Percentiles rank a stretch among this genome's conserved stretches.
Evolutionary conservation across 92 coral and sea anemone species (phyloP).

Genomic region (Phenganax subtilis): DNA sequence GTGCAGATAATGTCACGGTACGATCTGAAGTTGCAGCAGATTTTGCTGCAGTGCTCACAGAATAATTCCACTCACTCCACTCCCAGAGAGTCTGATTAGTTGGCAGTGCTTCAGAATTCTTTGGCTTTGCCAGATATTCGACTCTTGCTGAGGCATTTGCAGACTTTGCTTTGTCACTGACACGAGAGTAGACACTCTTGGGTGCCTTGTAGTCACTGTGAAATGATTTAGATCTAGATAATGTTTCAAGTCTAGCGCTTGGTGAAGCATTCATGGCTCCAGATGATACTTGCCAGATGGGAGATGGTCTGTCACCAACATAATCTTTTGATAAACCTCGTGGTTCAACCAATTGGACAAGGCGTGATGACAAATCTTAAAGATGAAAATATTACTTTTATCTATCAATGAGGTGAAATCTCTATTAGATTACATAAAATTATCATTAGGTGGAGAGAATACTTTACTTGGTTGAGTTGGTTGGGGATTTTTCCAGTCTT

Average conservation of each 20-base stretch:
- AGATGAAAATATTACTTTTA: neutral
- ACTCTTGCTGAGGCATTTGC: constrained; percentile 62
- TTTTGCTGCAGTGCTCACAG: constrained; percentile 73
- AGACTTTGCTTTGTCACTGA: constrained; percentile 71
- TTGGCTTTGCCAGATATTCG: constrained; percentile 67
- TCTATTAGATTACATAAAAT: neutral
- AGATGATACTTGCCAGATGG: constrained; percentile 78
- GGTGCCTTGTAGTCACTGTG: constrained; percentile 78
- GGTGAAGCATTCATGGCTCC: constrained; percentile 76
- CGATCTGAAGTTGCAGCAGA: constrained; percentile 74
- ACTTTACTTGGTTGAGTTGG: constrained; percentile 33
- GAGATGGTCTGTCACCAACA: constrained; percentile 91
- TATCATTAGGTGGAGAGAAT: neutral
- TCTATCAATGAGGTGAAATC: no score
- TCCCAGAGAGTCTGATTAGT: constrained; percentile 92
- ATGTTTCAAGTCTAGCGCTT: constrained; percentile 58
- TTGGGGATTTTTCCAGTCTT: constrained; percentile 67
- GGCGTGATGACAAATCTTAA: constrained; percentile 64
- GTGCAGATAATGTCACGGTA: constrained; percentile 55
- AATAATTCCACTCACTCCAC: constrained; percentile 90
- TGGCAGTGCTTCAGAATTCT: constrained; percentile 64
- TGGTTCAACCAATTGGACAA: constrained; percentile 61
- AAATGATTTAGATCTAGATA: constrained; percentile 78
- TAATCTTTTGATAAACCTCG: constrained; percentile 69
- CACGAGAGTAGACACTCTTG: constrained; percentile 67